Evolutionary conservation across 64 coral and sea anemone genomes (phyloP).

Genomic region (Trachythela sp.): DNA sequence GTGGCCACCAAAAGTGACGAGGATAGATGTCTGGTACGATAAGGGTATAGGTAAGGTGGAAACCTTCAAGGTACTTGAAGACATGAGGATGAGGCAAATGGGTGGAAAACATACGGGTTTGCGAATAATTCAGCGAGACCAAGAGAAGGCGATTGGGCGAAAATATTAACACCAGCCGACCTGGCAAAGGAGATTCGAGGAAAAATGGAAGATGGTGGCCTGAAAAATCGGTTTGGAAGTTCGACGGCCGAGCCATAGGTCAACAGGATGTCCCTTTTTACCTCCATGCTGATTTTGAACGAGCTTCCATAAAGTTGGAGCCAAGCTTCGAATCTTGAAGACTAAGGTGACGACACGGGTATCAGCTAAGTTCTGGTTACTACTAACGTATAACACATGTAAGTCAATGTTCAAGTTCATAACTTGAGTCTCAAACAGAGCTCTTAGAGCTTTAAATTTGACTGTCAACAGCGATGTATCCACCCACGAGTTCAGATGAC

Average conservation of each 20-base stretch:
- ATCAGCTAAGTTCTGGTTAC: neutral
- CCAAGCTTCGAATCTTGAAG: neutral
- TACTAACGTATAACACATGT: neutral
- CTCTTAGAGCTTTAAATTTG: neutral
- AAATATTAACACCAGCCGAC: neutral
- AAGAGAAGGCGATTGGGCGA: neutral
- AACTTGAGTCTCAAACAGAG: neutral
- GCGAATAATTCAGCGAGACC: neutral
- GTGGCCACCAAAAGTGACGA: constrained; percentile 24
- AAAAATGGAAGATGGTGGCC: neutral
- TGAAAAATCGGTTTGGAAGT: neutral
- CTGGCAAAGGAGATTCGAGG: neutral
- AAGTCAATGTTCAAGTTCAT: neutral
- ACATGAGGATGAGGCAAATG: neutral
- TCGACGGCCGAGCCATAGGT: neutral
- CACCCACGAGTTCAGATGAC: neutral
- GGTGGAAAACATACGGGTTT: neutral
- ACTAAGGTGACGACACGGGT: neutral
- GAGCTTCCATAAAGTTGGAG: neutral
- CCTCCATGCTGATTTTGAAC: neutral
- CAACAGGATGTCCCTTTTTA: neutral
- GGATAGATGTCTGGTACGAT: neutral
- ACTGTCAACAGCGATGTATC: constrained; percentile 18
- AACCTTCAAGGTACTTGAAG: neutral
- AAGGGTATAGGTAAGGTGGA: neutral